A percentile compares a stretch with the other conserved stretches of the same genome.
Evolutionary conservation across 2,888 invertebrate species (phyloP).

Genomic region (Caenorhabditis parvicauda): DNA sequence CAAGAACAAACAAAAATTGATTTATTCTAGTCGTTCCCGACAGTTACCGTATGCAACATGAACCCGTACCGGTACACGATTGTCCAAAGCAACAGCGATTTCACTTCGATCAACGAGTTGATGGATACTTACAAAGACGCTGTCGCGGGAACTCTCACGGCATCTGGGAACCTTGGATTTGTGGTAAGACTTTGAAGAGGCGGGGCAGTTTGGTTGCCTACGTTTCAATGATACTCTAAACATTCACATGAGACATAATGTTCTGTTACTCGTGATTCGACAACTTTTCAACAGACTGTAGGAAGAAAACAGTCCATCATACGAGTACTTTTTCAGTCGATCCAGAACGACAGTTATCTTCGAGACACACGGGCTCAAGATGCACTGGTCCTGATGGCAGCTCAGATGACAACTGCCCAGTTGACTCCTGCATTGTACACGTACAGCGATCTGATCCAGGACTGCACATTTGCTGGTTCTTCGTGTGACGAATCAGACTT

Average conservation of each 20-base stretch:
- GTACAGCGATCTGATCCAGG: conserved; percentile 33
- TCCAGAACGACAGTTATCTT: conserved; percentile 16
- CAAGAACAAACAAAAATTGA: background rate
- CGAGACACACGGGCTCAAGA: conserved; percentile 22
- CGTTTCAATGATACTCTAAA: too few relatives aligned
- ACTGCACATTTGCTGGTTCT: conserved; percentile 36
- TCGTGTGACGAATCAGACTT: conserved; percentile 29
- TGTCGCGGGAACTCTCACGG: conserved; percentile 2
- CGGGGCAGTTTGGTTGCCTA: too few relatives aligned
- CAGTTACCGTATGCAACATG: conserved; percentile 45
- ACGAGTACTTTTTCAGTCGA: conserved; percentile 10
- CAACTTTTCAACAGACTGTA: background rate
- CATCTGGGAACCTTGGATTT: conserved; percentile 8
- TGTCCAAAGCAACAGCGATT: conserved; percentile 16
- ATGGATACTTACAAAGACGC: conserved; percentile 24
- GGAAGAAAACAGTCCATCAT: background rate
- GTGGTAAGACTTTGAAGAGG: too few relatives aligned
- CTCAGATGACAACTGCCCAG: conserved; percentile 11
- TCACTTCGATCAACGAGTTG: conserved; percentile 18
- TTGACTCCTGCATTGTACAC: conserved; percentile 24
- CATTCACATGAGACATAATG: too few relatives aligned
- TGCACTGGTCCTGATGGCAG: conserved; percentile 22
- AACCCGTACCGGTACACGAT: conserved; percentile 40
- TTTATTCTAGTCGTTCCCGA: conserved; percentile 31
- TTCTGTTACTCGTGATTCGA: too few relatives aligned